Conservation (phyloP, 2,797 vertebrate species). For the Alauda arvensis region DNA sequence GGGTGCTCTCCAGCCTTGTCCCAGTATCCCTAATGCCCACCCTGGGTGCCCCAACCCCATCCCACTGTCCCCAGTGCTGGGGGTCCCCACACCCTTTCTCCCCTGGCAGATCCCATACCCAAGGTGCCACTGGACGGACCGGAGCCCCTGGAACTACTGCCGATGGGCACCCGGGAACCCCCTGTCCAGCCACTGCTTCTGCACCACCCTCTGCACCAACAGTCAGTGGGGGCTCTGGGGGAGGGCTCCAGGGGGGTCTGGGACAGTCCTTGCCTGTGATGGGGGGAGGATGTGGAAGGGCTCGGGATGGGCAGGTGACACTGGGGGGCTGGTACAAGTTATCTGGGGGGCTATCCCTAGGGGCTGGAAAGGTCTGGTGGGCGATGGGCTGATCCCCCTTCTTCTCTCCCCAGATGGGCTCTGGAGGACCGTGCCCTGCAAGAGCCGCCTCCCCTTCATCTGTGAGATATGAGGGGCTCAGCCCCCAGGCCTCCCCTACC, state of each 20-base stretch:
- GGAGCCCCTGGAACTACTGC: not conserved
- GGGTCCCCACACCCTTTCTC: not conserved
- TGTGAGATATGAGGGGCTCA: constrained; percentile 10
- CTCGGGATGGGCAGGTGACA: not conserved
- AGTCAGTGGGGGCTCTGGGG: not conserved
- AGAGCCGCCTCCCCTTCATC: not conserved
- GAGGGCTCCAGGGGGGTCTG: not conserved
- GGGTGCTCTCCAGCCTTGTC: not conserved
- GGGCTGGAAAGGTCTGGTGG: not conserved
- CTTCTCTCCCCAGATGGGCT: not conserved
- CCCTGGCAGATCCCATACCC: not conserved
- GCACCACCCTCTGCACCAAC: not conserved
- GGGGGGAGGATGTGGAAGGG: not conserved
- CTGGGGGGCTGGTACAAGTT: not conserved
- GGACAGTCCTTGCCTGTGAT: not conserved
- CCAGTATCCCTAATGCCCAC: not conserved
- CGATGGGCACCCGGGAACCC: not conserved
- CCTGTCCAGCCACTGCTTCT: accelerated
- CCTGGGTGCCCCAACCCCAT: not conserved
- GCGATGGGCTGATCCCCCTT: not conserved
- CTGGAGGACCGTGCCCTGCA: not conserved
- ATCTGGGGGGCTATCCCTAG: too few relatives aligned
- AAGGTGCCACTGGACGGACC: not conserved
- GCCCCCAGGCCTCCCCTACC: accelerated
- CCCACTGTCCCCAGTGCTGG: too few relatives aligned